These are phyloP conservation scores for Zosterops hypoxanthus DNA, from an alignment of 2,113 vertebrate genomes.

Conservation along the genomic window DNA sequence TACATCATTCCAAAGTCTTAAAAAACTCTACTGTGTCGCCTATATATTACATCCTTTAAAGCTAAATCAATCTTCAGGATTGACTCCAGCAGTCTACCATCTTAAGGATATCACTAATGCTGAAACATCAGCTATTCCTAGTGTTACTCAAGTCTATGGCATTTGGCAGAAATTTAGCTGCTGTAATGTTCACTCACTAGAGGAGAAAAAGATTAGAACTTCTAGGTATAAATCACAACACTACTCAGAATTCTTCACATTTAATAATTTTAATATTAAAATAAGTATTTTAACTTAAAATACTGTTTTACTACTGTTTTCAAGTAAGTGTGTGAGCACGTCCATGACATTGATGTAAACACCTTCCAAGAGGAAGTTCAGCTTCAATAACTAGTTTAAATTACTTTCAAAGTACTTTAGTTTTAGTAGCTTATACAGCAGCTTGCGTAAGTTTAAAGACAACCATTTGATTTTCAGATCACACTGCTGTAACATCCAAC, in stretches of 20 bases:
- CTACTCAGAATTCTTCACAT: not conserved
- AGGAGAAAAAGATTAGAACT: not conserved
- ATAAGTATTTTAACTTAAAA: not conserved
- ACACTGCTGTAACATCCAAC: not conserved
- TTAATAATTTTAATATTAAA: not conserved
- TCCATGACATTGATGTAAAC: not conserved
- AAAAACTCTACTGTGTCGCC: not conserved
- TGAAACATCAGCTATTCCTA: not conserved
- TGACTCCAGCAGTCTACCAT: not conserved
- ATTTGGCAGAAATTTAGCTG: not conserved
- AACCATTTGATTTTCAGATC: not conserved
- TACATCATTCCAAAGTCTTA: not conserved
- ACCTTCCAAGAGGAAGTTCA: not conserved
- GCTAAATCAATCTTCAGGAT: slow-evolving; percentile 22
- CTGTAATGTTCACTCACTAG: not conserved
- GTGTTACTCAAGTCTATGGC: not conserved
- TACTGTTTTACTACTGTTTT: not conserved
- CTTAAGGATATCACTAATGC: not conserved
- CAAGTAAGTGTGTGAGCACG: not conserved
- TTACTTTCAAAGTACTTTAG: slow-evolving; percentile 8
- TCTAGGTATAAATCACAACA: not conserved
- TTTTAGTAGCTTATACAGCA: slow-evolving; percentile 30
- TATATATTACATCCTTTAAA: not conserved
- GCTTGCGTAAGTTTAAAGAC: not conserved
- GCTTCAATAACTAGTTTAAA: slow-evolving; percentile 5